Evolutionary conservation across 1,140 invertebrate genomes (phyloP).

Genomic region (Pseudomyrmex sp.): DNA sequence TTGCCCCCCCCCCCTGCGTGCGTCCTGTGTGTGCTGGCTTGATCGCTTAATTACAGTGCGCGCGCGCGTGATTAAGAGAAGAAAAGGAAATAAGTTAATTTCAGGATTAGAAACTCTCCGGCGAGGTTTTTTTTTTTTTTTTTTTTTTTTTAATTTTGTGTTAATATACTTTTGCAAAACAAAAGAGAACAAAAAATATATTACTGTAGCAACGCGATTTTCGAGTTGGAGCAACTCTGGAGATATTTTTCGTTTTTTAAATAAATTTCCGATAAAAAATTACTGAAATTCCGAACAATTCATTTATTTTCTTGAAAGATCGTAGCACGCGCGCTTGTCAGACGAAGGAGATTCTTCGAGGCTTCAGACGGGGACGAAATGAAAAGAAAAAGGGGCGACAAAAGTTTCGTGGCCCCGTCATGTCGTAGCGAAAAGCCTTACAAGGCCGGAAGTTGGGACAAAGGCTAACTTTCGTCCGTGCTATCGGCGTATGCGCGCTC

Average conservation of each 20-base stretch:
- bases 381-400: conserved; percentile 60
- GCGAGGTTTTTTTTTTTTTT: neutral
- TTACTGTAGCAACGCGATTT: too few species aligned
- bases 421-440: conserved; percentile 64
- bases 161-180: neutral
- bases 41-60: conserved; percentile 66
- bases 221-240: too few species aligned
- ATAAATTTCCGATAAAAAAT: conserved; percentile 17
- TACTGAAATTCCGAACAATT: conserved; percentile 42
- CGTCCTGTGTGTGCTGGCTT: conserved; percentile 57
- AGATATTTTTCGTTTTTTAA: neutral
- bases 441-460: conserved; percentile 73
- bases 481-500: conserved; percentile 55
- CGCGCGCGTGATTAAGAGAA: conserved; percentile 20
- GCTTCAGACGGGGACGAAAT: conserved; percentile 32
- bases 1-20: conserved; percentile 9
- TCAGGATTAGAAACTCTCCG: conserved; percentile 57
- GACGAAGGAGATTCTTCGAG: conserved; percentile 42
- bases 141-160: neutral
- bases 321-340: conserved; percentile 64
- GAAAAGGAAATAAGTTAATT: conserved; percentile 62
- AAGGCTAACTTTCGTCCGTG: conserved; percentile 67
- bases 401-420: conserved; percentile 71
- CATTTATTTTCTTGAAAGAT: conserved; percentile 62
- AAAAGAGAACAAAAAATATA: too few species aligned